phyloP scores from a whole-genome alignment of 2,888 invertebrate genomes.

The Cyclophora albipunctata region DNA sequence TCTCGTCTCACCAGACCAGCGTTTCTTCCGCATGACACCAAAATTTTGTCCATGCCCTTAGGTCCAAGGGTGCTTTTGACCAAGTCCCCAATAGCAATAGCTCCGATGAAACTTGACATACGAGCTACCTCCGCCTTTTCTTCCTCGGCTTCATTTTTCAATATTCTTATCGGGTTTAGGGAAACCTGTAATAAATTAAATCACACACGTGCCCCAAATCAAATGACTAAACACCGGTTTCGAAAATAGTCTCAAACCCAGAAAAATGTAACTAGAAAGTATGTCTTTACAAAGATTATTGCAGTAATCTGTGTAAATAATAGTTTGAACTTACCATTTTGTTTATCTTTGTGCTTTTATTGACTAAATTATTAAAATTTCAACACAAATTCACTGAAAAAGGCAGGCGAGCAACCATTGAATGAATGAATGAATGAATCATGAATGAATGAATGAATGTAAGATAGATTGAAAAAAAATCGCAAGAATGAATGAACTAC shows the following conservation, averaged over 20 bases:
- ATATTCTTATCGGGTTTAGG: slow-evolving; percentile 93
- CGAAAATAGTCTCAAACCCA: slow-evolving; percentile 14
- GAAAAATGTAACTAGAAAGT: neutral
- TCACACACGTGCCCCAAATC: slow-evolving; percentile 33
- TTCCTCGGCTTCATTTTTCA: slow-evolving; percentile 97
- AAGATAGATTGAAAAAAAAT: too few species aligned
- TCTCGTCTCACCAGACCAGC: slow-evolving; percentile 74
- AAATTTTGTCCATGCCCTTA: slow-evolving; percentile 98
- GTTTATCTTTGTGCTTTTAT: too few species aligned
- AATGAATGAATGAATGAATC: too few species aligned
- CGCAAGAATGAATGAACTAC: too few species aligned
- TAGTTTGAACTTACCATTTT: too few species aligned
- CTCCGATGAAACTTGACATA: slow-evolving; percentile 97
- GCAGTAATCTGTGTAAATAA: too few species aligned
- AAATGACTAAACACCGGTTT: slow-evolving; percentile 31
- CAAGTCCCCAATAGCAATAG: slow-evolving; percentile 98
- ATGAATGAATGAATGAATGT: too few species aligned
- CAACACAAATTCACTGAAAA: too few species aligned
- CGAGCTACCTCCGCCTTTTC: slow-evolving; percentile 98
- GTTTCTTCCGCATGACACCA: slow-evolving; percentile 86
- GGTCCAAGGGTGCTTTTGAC: slow-evolving; percentile 99
- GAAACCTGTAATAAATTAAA: slow-evolving; percentile 77
- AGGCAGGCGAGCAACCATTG: too few species aligned
- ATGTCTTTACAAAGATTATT: too few species aligned
- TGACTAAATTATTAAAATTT: too few species aligned